Evolutionary conservation across 2,797 vertebrate species (phyloP).

Genomic region (Pangasius mekongensis): DNA sequence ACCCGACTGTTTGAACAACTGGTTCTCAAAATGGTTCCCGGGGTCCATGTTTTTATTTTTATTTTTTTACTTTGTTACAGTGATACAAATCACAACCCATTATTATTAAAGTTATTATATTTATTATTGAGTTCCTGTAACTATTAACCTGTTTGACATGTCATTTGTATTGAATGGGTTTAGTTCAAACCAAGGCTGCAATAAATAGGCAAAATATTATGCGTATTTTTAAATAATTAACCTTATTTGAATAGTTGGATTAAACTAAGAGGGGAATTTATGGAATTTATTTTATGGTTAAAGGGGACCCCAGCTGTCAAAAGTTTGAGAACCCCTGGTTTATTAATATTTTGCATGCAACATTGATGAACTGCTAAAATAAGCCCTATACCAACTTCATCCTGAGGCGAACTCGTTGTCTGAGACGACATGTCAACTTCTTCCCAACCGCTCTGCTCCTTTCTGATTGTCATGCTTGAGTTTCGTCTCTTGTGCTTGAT

Average conservation of each 20-base stretch:
- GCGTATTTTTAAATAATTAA: neutral
- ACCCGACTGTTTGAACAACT: neutral
- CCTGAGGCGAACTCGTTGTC: conserved; percentile 44
- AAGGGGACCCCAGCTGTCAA: neutral
- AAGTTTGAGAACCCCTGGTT: conserved; percentile 6
- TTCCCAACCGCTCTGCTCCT: conserved; percentile 61
- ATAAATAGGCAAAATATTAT: neutral
- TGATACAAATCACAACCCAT: neutral
- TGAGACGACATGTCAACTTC: conserved; percentile 55
- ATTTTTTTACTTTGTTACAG: neutral
- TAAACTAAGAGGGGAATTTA: neutral
- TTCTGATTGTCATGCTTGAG: conserved; percentile 71
- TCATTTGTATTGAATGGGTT: neutral
- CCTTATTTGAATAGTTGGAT: neutral
- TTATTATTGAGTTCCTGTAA: neutral
- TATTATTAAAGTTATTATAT: neutral
- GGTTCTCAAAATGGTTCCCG: neutral
- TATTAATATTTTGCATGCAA: conserved; percentile 30
- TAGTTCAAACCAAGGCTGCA: neutral
- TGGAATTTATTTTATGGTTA: neutral
- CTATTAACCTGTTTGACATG: neutral
- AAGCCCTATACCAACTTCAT: conserved; percentile 48
- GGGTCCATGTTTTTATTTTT: neutral
- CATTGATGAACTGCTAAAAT: conserved; percentile 30
- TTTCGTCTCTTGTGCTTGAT: conserved; percentile 73